Base-by-base conservation (phyloP, 2,113 vertebrate genomes). In the Eira barbara region DNA sequence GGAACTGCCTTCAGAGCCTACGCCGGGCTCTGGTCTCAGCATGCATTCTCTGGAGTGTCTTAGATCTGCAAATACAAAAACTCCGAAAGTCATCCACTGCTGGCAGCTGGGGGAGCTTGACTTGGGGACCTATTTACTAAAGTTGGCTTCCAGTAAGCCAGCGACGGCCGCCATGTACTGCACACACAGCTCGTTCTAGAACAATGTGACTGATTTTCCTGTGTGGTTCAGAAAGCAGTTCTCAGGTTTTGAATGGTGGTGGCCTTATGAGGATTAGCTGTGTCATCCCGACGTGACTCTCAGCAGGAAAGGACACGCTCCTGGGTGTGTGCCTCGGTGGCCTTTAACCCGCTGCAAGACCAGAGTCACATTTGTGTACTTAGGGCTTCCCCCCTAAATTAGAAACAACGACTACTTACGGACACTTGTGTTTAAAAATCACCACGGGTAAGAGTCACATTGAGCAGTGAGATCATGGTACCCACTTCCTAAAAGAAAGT, bases 201-300 rank as follows among this genome's bases (percentile, higher is more conserved):
- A 79, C 65, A n/a, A 18, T 18, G 14, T 42, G 94, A 89, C 86
- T 80, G 27, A 52, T 69, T 93, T 95, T 65, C 85, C 71, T 87
- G 31, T 47, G 14, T 71, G 80, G 36, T 61, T 82, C 94, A 45
- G 82, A 82, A 88, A 79, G 93, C 92, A 61, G 9, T 47, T 92
- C 73, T 90, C 63, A 7, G 49, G 87, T 52, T 86, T 31, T 57
- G 67, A 52, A 42, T 21, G 25, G 69, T 2, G 29, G 42, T 55
- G 59, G n/a, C 73, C 2, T 47, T 57, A 49, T 7, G 59, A 21
- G 13, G 47, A 20, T 45, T 42, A 76, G 83, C 73, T 12, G 34
- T 31, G 12, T 9, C 59, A 6, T 42, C 65, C 42, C 55, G 34
- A 94, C 83, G 96, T 69, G 88, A 71, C 80, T 61, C 27, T 25